phyloP scores from a whole-genome alignment of 2,888 invertebrate species.

The Neoaliturus tenellus region DNA sequence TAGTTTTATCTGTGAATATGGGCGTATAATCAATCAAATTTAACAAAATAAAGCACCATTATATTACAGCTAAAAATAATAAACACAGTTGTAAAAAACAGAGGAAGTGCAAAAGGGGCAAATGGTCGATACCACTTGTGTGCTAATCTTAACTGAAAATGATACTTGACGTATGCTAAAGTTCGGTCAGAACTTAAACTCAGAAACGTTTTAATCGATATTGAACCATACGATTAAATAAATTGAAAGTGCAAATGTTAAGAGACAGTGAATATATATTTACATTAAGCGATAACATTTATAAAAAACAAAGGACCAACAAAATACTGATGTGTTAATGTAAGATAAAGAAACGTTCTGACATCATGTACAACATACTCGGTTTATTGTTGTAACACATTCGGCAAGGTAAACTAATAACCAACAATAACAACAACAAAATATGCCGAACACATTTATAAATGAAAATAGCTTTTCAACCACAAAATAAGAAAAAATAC shows the following conservation, averaged over 20 bases:
- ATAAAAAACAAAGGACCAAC: conserved; percentile 33
- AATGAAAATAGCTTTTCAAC: conserved; percentile 37
- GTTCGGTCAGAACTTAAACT: background rate
- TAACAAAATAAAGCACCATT: conserved; percentile 55
- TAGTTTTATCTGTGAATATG: conserved; percentile 53
- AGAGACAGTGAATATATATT: conserved; percentile 55
- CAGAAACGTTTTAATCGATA: background rate
- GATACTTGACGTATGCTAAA: background rate
- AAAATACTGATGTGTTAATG: conserved; percentile 13
- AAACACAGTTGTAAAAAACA: conserved; percentile 16
- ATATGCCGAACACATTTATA: conserved; percentile 42
- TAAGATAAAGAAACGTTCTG: background rate
- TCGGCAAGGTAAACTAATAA: background rate
- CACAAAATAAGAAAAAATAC: conserved; percentile 43
- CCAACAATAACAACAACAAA: background rate
- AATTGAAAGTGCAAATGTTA: conserved; percentile 50
- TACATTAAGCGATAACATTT: conserved; percentile 50
- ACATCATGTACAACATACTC: background rate
- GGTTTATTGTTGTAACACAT: conserved; percentile 20
- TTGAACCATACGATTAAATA: conserved; percentile 12
- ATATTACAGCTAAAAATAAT: conserved; percentile 56
- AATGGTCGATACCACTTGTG: background rate
- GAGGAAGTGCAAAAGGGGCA: conserved; percentile 17
- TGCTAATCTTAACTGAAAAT: background rate
- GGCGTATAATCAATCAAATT: conserved; percentile 46